phyloP scores from a whole-genome alignment of 2,113 vertebrate species.

The Petaurus breviceps region DNA sequence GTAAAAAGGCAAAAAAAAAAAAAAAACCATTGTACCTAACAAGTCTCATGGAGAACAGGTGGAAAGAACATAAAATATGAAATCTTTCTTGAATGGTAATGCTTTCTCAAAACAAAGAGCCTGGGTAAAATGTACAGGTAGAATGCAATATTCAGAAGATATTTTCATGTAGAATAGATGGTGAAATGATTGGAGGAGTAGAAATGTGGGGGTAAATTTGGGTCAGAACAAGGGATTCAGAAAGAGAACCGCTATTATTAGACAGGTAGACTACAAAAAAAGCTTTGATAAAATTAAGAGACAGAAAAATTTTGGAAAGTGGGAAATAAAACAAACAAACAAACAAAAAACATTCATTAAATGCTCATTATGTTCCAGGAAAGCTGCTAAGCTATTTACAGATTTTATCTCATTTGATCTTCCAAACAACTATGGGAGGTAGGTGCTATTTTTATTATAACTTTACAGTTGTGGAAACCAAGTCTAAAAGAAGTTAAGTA shows the following conservation, averaged over 20 bases:
- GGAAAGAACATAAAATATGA: background rate
- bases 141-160: too few species aligned
- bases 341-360: background rate
- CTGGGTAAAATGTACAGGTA: background rate
- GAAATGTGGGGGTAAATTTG: background rate
- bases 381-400: background rate
- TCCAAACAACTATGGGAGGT: background rate
- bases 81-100: background rate
- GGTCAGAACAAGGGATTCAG: background rate
- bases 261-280: background rate
- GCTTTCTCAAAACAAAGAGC: background rate
- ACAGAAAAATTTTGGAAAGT: background rate
- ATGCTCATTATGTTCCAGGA: background rate
- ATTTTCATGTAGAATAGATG: background rate
- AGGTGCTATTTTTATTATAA: background rate
- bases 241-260: background rate
- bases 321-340: too few species aligned
- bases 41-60: background rate
- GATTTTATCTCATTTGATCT: background rate
- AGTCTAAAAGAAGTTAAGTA: too few species aligned
- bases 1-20: too few species aligned
- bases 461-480: too few species aligned
- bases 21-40: too few species aligned
- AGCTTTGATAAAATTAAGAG: background rate
- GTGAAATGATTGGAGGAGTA: background rate